Base-by-base conservation (phyloP, 2,888 invertebrate genomes). In the Tetragnatha montana region DNA sequence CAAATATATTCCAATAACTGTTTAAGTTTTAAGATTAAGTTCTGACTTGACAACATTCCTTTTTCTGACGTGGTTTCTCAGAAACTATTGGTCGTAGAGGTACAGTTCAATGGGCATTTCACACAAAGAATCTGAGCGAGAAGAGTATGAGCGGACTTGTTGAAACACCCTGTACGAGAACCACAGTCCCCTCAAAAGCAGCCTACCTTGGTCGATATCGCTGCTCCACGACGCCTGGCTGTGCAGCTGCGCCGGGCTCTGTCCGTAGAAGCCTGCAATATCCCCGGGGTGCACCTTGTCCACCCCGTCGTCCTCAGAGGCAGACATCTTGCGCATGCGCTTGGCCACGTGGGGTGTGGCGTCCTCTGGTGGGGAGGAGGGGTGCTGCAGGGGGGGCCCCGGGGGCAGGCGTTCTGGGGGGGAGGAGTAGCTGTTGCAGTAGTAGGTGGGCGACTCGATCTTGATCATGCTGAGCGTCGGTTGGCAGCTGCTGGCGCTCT, bases 391-490 rank as follows among this genome's bases (percentile, higher is more conserved):
- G 14, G 88, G 86, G 14, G 85, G 82, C 19, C 81, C 73, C 35
- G 91, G 83, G 8, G 86, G 87, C 14, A 91, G 73, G 69, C 91
- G 92, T 51, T 92, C 94, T 92, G 95, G 95, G 92, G 96, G 95
- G 92, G 96, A 95, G 92, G 96, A 95, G 94, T 97, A 97, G 94
- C 96, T 96, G 94, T 95, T 96, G 94, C 96, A 96, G 94, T 97
- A 97, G 94, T 96, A 96, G 92, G 96, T 95, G 92, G 96, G 95
- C 94, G 96, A 96, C 94, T 97, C 97, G 94, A 97, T 95, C 94
- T 96, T 96, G 93, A 97, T 96, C 93, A 95, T 95, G 94, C 95
- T 96, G 93, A 96, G 95, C 94, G 96, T 92, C 94, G 96, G 93
- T 95, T 96, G 94, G 92, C 94, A 93, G 88, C 94, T 94, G 92